phyloP scores from a whole-genome alignment of 2,888 invertebrate species.

The Carpatolechia fugitivella region DNA sequence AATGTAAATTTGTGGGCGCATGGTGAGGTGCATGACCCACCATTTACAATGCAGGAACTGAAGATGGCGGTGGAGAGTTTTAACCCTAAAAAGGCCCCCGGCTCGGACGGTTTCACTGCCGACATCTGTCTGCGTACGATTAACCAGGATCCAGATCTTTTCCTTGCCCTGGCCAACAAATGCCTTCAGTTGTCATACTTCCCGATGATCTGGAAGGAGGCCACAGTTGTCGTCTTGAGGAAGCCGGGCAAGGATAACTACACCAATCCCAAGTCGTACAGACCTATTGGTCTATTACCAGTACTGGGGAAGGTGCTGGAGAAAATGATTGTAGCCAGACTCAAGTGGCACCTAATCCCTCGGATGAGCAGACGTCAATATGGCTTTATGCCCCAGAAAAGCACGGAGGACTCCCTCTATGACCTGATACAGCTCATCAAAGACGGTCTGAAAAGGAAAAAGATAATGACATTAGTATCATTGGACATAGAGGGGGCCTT shows the following conservation, averaged over 20 bases:
- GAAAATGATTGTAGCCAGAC: background rate
- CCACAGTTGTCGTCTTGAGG: constrained; percentile 21
- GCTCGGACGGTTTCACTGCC: constrained; percentile 21
- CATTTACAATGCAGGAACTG: constrained; percentile 22
- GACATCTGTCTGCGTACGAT: constrained; percentile 4
- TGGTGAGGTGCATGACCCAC: constrained; percentile 15
- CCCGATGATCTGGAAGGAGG: constrained; percentile 24
- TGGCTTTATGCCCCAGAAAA: constrained; percentile 3
- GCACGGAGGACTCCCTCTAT: constrained; percentile 12
- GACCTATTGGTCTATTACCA: background rate
- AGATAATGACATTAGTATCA: background rate
- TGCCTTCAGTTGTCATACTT: constrained; percentile 23
- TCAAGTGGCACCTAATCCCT: background rate
- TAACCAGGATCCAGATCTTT: background rate
- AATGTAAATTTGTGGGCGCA: background rate
- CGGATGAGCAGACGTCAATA: background rate
- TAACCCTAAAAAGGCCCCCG: constrained; percentile 28
- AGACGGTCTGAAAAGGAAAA: background rate
- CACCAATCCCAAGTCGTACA: background rate
- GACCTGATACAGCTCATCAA: background rate
- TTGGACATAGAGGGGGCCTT: constrained; percentile 12
- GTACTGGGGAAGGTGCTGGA: background rate
- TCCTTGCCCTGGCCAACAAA: background rate
- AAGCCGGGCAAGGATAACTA: constrained; percentile 20
- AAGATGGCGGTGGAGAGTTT: constrained; percentile 12